Conservation (phyloP, 2,888 invertebrate species). For the Conus canariensis region DNA sequence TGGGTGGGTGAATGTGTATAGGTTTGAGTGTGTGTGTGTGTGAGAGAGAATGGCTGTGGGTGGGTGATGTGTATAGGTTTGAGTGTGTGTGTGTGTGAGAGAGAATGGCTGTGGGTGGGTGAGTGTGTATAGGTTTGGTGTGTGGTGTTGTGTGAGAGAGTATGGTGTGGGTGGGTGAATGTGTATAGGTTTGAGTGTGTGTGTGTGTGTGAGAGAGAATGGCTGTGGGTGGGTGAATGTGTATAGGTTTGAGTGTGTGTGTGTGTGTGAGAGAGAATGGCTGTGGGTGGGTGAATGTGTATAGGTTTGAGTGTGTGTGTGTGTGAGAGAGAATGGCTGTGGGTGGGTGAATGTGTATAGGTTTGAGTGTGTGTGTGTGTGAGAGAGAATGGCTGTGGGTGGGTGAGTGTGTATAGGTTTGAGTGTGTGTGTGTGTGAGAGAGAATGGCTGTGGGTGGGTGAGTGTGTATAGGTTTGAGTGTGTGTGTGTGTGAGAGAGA, state of each 20-base stretch:
- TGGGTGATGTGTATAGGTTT: too few species aligned
- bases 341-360: too few species aligned
- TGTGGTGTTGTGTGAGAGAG: not conserved
- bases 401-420: not conserved
- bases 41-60: too few species aligned
- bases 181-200: not conserved
- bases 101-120: too few species aligned
- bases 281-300: too few species aligned
- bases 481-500: too few species aligned
- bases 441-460: too few species aligned
- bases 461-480: too few species aligned
- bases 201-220: not conserved
- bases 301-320: not conserved
- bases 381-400: not conserved
- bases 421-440: not conserved
- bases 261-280: too few species aligned
- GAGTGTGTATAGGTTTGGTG: too few species aligned
- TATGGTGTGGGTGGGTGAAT: too few species aligned
- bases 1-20: too few species aligned
- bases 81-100: not conserved
- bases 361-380: not conserved
- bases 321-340: not conserved
- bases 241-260: not conserved
- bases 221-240: not conserved
- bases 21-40: not conserved